Percentiles rank a stretch among this genome's conserved stretches.
Conservation (phyloP, 92 coral and sea anemone genomes). For the Parazoanthus darwini region DNA sequence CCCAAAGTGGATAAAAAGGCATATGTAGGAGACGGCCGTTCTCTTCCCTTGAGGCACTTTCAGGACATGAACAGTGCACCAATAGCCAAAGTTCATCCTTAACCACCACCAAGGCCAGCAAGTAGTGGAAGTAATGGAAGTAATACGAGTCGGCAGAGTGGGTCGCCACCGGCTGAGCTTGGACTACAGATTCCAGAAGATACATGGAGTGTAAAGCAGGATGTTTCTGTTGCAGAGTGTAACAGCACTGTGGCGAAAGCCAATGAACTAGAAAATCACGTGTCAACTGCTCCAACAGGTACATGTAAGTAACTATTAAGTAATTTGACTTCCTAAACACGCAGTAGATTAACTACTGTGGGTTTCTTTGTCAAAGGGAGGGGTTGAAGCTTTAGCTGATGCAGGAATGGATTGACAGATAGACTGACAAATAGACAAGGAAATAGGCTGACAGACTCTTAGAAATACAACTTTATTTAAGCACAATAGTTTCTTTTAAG, state of each 20-base stretch:
- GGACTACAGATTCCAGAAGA: constrained; percentile 23
- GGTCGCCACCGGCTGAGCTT: constrained; percentile 34
- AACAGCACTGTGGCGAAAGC: background rate
- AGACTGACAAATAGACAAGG: too few species aligned
- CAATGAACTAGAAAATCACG: constrained; percentile 5
- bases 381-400: too few species aligned
- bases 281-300: background rate
- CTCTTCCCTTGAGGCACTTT: constrained; percentile 62
- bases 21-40: constrained; percentile 49
- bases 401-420: too few species aligned
- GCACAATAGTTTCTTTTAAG: too few species aligned
- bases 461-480: too few species aligned
- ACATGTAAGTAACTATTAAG: background rate
- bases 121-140: constrained; percentile 58
- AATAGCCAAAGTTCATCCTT: constrained; percentile 55
- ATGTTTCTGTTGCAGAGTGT: background rate
- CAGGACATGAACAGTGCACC: constrained; percentile 47
- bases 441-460: too few species aligned
- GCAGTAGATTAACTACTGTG: too few species aligned
- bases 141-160: constrained; percentile 45
- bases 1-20: constrained; percentile 30
- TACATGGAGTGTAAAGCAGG: background rate
- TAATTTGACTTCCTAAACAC: too few species aligned
- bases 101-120: constrained; percentile 70
- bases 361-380: too few species aligned